Conservation (phyloP, 2,888 invertebrate genomes). For the Marronus borbonicus region DNA sequence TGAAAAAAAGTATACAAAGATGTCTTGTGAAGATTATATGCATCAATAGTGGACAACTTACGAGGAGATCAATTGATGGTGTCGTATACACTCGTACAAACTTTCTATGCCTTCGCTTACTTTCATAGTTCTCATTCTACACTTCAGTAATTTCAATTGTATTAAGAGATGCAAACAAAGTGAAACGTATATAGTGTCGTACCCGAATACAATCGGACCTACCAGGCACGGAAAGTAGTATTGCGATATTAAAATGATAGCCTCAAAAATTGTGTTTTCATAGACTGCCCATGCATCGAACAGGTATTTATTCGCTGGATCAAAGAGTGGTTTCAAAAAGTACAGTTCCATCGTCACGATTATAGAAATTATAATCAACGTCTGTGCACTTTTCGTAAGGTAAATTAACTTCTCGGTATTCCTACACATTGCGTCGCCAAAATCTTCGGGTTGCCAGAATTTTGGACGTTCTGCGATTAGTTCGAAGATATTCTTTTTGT, state of each 20-base stretch:
- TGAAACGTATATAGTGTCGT: constrained; percentile 19
- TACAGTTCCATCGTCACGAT: background rate
- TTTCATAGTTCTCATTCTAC: background rate
- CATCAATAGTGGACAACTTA: background rate
- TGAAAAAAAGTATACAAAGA: background rate
- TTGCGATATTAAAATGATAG: constrained; percentile 13
- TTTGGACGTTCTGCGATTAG: too few relatives aligned
- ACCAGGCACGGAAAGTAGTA: constrained; percentile 24
- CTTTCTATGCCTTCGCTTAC: background rate
- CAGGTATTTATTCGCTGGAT: background rate
- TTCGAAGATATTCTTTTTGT: too few relatives aligned
- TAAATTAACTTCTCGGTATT: too few relatives aligned
- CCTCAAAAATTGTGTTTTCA: background rate
- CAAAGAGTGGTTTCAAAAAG: constrained; percentile 28
- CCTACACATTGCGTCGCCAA: too few relatives aligned
- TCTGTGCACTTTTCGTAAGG: too few relatives aligned
- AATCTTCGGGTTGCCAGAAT: too few relatives aligned
- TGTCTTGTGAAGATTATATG: too few relatives aligned
- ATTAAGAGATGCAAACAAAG: constrained; percentile 15
- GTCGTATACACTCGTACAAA: constrained; percentile 11
- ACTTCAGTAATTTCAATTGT: constrained; percentile 27
- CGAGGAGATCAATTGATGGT: constrained; percentile 23
- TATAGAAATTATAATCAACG: background rate
- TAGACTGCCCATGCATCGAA: constrained; percentile 9
- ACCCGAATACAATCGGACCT: background rate